Evolutionary conservation across 2,888 invertebrate genomes (phyloP), one percentile per base, ranked within the genome.

Genomic region (Cantharis lateralis): DNA sequence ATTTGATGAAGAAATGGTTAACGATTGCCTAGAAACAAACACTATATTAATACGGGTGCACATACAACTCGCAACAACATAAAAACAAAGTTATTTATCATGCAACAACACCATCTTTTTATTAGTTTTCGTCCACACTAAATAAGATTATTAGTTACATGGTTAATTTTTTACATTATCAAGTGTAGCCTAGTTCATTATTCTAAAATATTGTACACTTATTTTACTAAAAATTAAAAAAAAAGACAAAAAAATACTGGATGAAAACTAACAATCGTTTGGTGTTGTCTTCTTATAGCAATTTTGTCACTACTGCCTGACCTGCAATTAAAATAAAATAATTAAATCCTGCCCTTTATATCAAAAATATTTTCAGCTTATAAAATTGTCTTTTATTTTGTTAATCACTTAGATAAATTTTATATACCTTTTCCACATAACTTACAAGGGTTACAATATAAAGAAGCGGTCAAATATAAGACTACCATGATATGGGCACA

Each of bases 21-120:
- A 86, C 87, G 87, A 84, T 87, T 87, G 82, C 87, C 87, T 88
- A 86, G 83, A 87, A 87, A 84, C 80, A 85, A 86, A 87, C 81
- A 82, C 81, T 79, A 75, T 69, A 74, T 77, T 83, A 80, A 80
- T 78, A 64, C 74, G 68, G 71, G 71, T 70, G 62, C 64, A 81
- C 73, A 78, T 62, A 74, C 74, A 28, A 76, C 70, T 62, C 79
- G 61, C 73, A 75, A 71, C 66, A 68, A 72, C 18, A 18, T 66
- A 62, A 79, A 78, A 20, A 66, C 10, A 20, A 66, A 66, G 24
- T 66, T 66, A 66, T 72, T 72, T 70, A 72, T 74, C 72, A 82
- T 82, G 81, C 82, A 80, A 81, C 80, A 77, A 66, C 64, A 66
- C 64, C 64, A 66, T 48, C 81, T 73, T 76, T 80, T 72, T 75